Percentiles rank a stretch among this genome's conserved stretches.
phyloP scores from a whole-genome alignment of 1,140 invertebrate genomes.

The Cheumatopsyche charites region DNA sequence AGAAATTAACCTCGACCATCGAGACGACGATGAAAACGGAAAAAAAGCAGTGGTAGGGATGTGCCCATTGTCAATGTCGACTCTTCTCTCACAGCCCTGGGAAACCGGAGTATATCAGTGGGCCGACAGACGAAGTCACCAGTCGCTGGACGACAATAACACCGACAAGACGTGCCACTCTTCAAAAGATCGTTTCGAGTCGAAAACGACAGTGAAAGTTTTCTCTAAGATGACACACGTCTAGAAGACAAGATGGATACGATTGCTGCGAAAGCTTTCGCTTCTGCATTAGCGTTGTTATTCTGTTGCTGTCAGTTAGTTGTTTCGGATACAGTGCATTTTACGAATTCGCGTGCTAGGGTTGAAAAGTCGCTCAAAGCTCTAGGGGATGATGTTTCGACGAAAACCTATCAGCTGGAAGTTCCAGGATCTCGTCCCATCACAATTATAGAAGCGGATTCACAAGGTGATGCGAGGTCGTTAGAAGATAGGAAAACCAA shows the following conservation, averaged over 20 bases:
- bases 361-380: conserved; percentile 40
- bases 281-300: no score
- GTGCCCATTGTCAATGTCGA: conserved; percentile 40
- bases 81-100: conserved; percentile 46
- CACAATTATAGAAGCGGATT: conserved; percentile 60
- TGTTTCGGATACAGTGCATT: conserved; percentile 44
- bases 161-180: conserved; percentile 13
- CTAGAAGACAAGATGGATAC: neutral
- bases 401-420: conserved; percentile 56
- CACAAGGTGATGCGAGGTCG: conserved; percentile 37
- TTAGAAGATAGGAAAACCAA: conserved; percentile 48
- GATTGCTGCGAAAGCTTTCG: neutral
- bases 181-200: neutral
- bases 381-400: neutral
- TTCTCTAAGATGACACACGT: neutral
- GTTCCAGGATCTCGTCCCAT: conserved; percentile 62
- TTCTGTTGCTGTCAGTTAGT: neutral
- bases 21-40: neutral
- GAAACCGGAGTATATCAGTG: conserved; percentile 48
- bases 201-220: conserved; percentile 29
- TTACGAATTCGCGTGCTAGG: conserved; percentile 44
- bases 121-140: conserved; percentile 28
- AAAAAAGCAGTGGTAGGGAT: conserved; percentile 33
- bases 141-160: conserved; percentile 34
- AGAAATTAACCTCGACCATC: conserved; percentile 29